Percentiles rank a stretch among this genome's conserved stretches.
Conservation (phyloP, 2,797 vertebrate genomes). For the Tokudaia tokunoshimensis region DNA sequence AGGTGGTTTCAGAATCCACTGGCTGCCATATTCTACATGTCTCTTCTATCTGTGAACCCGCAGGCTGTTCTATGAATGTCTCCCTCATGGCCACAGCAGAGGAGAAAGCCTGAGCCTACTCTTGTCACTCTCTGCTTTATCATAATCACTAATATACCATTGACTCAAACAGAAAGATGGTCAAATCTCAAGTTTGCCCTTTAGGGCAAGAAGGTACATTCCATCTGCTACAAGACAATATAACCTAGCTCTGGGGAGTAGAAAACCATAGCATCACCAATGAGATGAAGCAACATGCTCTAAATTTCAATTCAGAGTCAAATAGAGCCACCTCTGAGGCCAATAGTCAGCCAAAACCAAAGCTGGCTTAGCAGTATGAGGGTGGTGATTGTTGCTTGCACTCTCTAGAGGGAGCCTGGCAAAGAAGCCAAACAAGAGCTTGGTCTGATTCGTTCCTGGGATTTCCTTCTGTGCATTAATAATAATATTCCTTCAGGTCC, state of each 20-base stretch:
- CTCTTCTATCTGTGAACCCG: not conserved
- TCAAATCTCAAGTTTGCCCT: not conserved
- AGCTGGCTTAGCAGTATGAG: not conserved
- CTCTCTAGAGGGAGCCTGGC: not conserved
- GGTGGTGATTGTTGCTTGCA: not conserved
- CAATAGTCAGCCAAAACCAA: not conserved
- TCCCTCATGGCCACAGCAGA: not conserved
- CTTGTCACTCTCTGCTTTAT: not conserved
- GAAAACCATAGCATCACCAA: not conserved
- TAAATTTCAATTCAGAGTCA: not conserved
- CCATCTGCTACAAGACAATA: not conserved
- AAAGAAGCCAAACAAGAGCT: not conserved
- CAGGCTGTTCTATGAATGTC: not conserved
- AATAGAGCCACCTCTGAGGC: not conserved
- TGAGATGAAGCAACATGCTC: not conserved
- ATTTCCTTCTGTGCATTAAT: not conserved
- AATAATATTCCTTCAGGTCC: not conserved
- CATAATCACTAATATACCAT: not conserved
- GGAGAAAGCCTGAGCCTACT: not conserved
- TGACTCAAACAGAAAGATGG: not conserved
- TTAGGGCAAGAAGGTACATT: not conserved
- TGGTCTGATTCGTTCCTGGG: not conserved
- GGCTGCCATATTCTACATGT: not conserved
- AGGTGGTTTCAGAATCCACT: not conserved
- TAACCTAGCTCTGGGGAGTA: not conserved